Percentiles rank a stretch among this genome's conserved stretches.
phyloP scores from a whole-genome alignment of 2,113 vertebrate species.

The Pholis gunnellus region DNA sequence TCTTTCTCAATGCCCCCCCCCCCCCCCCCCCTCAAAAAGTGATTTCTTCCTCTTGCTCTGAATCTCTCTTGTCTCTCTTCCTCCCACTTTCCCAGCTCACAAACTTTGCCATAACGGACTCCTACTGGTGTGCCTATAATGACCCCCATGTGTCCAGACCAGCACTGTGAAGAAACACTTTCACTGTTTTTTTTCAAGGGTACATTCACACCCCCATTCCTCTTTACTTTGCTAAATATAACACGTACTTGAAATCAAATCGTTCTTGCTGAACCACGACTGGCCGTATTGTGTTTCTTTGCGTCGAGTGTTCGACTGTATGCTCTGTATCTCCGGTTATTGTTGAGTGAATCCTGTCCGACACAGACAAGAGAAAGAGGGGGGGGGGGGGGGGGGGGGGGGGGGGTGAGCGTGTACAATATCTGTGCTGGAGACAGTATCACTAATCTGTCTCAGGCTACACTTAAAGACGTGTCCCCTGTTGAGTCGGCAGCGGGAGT shows the following conservation, averaged over 20 bases:
- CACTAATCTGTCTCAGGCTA: conserved; percentile 20
- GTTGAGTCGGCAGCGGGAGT: conserved; percentile 16
- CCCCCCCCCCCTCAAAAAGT: conserved; percentile 59
- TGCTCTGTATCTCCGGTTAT: not conserved
- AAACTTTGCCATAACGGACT: conserved; percentile 39
- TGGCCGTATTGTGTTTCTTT: conserved; percentile 44
- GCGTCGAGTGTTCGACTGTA: conserved; percentile 19
- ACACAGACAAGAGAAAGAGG: not conserved
- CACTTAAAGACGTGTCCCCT: conserved; percentile 8
- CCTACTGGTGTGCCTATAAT: not conserved
- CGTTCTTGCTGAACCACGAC: not conserved
- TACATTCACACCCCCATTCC: conserved; percentile 32
- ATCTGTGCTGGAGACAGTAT: not conserved
- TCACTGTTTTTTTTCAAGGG: not conserved
- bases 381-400: not conserved
- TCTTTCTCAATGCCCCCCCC: conserved; percentile 79
- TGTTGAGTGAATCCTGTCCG: conserved; percentile 1
- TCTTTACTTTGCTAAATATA: not conserved
- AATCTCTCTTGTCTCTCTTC: conserved; percentile 38
- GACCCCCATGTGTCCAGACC: conserved; percentile 19
- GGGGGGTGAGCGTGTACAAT: not conserved
- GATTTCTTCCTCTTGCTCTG: conserved; percentile 58
- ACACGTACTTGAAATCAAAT: not conserved
- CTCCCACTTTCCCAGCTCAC: conserved; percentile 49
- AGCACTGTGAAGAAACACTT: conserved; percentile 11